phyloP scores from a whole-genome alignment of 2,797 vertebrate genomes.

The Trachurus trachurus region DNA sequence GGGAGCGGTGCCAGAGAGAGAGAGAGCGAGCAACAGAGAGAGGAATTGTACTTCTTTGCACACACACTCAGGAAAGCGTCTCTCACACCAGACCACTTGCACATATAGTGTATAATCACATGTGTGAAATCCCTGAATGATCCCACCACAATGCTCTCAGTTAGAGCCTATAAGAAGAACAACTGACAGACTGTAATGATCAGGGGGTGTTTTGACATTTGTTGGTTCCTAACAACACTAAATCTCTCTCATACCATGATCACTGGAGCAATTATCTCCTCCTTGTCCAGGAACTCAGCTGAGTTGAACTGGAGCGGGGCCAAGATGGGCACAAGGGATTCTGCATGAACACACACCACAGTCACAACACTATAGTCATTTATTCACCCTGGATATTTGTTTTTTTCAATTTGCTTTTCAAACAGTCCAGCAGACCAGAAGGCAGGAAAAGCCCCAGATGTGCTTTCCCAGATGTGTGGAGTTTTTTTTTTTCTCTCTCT shows the following conservation, averaged over 20 bases:
- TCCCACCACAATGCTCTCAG: conserved; percentile 65
- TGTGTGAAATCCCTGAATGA: conserved; percentile 75
- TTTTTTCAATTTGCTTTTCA: conserved; percentile 18
- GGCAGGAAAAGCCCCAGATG: conserved; percentile 73
- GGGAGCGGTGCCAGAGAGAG: conserved; percentile 53
- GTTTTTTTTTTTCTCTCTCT: conserved; percentile 37
- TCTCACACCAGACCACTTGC: conserved; percentile 52
- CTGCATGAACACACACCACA: conserved; percentile 53
- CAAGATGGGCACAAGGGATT: conserved; percentile 75
- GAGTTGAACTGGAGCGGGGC: conserved; percentile 68
- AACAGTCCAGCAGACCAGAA: conserved; percentile 35
- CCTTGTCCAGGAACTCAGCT: conserved; percentile 71
- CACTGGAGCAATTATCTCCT: conserved; percentile 69
- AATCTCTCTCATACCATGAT: conserved; percentile 71
- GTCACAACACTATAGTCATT: conserved; percentile 52
- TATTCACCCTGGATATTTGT: conserved; percentile 49
- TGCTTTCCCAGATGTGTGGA: conserved; percentile 65
- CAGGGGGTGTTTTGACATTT: conserved; percentile 67
- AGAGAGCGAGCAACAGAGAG: conserved; percentile 63
- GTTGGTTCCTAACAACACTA: conserved; percentile 67
- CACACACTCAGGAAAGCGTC: conserved; percentile 51
- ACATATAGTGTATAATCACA: conserved; percentile 68
- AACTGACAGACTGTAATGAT: conserved; percentile 67
- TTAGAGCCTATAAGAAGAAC: conserved; percentile 57
- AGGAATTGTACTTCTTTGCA: conserved; percentile 49